phyloP scores from a whole-genome alignment of 2,113 vertebrate genomes.

The Cacatua alba region DNA sequence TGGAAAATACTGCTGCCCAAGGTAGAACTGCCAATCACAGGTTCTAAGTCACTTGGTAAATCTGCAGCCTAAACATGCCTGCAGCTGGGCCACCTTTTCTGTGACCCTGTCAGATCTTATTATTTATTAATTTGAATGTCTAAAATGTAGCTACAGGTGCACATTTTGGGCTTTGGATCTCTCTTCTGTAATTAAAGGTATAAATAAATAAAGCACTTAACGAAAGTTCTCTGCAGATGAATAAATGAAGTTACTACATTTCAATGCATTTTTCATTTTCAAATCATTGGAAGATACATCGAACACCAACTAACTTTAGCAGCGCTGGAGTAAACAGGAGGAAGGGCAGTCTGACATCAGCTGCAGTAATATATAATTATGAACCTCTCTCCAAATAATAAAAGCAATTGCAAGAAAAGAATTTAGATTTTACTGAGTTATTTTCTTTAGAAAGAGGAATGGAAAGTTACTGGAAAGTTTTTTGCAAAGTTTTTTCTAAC shows the following conservation, averaged over 20 bases:
- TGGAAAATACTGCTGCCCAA: background rate
- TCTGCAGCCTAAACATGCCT: background rate
- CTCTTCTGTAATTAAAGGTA: background rate
- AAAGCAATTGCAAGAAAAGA: background rate
- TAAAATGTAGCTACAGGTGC: slow-evolving; percentile 2
- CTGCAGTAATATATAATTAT: background rate
- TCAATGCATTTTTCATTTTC: background rate
- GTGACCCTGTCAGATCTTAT: slow-evolving; percentile 10
- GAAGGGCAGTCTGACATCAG: background rate
- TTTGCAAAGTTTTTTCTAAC: background rate
- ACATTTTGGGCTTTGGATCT: background rate
- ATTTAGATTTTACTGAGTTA: background rate
- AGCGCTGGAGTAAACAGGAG: background rate
- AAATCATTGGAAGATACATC: background rate
- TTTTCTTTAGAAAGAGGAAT: background rate
- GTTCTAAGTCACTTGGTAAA: background rate
- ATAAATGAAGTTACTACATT: background rate
- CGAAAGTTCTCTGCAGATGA: background rate
- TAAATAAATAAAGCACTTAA: background rate
- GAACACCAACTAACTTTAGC: background rate
- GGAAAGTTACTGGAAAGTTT: background rate
- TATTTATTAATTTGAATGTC: background rate
- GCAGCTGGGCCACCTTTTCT: slow-evolving; percentile 11
- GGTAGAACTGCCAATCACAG: background rate
- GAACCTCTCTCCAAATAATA: background rate